Evolutionary conservation across 2,113 vertebrate genomes (phyloP), one percentile per base, ranked within the genome.

Genomic region (Hippocampus abdominalis): DNA sequence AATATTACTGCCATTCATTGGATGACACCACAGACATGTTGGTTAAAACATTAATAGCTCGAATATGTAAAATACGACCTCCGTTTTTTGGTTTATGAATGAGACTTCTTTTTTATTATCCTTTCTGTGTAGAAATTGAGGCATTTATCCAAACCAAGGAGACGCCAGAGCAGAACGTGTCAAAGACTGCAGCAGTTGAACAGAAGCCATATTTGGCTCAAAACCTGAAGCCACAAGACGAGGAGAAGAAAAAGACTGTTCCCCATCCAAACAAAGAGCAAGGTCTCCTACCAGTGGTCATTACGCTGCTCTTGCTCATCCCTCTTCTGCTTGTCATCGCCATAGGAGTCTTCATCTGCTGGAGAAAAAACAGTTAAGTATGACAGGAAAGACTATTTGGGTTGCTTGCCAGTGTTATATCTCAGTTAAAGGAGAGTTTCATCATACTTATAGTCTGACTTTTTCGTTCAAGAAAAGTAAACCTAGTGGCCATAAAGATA

Each of bases 271-370:
- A 79, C 51, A 84, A 77, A 80, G 84, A 82, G 65, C 91, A 88
- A 62, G 91, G 93, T 20, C 86, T 93, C 0, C 92, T 95, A 2
- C 88, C 95, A 27, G 89, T 93, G 70, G 82, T 97, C 78, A 92
- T 98, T 89, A 96, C 94, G 78, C 92, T 93, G 56, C 93, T 99
- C 74, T 93, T 99, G 76, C 89, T 95, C 68, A 86, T 97, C 68
- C 96, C 96, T 32, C 76, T 96, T 81, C 81, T 92, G 87, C 75
- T 94, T 64, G 91, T 98, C 82, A 77, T 96, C 75, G 87, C 91
- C 77, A 89, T 94, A 70, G 93, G 91, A 32, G 69, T 92, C 65
- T 95, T 95, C 83, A 92, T 98, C 88, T 93, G 91, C 78, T 97
- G 95, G 95, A 96, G 89, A 80, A 98, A 95, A 82, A 91, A 91